phyloP scores from a whole-genome alignment of 2,888 invertebrate genomes.

The Perizoma affinitatum region DNA sequence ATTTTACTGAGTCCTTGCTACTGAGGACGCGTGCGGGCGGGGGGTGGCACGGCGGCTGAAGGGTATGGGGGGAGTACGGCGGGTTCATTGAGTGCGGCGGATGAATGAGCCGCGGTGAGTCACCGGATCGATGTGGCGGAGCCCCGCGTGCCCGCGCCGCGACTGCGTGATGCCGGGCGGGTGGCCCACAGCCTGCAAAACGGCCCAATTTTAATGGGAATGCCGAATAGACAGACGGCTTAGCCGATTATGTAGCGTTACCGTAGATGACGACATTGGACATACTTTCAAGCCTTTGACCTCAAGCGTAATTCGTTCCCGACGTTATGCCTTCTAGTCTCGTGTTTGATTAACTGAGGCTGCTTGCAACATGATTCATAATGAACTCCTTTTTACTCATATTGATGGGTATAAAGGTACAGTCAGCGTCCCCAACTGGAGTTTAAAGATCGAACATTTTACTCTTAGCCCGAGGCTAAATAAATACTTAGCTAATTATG shows the following conservation, averaged over 20 bases:
- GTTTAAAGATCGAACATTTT: too few relatives aligned
- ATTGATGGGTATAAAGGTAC: too few relatives aligned
- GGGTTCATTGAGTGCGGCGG: slow-evolving; percentile 80
- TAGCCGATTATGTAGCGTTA: slow-evolving; percentile 34
- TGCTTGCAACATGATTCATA: slow-evolving; percentile 12
- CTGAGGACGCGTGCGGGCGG: slow-evolving; percentile 61
- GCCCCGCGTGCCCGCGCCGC: slow-evolving; percentile 43
- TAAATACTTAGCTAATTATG: too few relatives aligned
- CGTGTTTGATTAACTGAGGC: not conserved
- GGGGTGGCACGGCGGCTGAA: slow-evolving; percentile 45
- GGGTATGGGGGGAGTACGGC: slow-evolving; percentile 51
- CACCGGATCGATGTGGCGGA: slow-evolving; percentile 72
- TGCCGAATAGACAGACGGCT: slow-evolving; percentile 31
- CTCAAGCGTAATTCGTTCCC: slow-evolving; percentile 23
- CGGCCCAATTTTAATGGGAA: slow-evolving; percentile 42
- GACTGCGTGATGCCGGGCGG: slow-evolving; percentile 52
- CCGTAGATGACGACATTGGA: slow-evolving; percentile 33
- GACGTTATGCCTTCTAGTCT: slow-evolving; percentile 8
- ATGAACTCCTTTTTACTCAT: too few relatives aligned
- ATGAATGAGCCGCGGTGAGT: slow-evolving; percentile 81
- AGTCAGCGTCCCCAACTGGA: too few relatives aligned
- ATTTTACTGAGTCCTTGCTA: slow-evolving; percentile 76
- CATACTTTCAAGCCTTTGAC: slow-evolving; percentile 35
- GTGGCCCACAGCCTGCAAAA: slow-evolving; percentile 35
- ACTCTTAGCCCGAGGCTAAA: too few relatives aligned